phyloP scores from a whole-genome alignment of 2,797 vertebrate genomes.

The Coilia nasus region DNA sequence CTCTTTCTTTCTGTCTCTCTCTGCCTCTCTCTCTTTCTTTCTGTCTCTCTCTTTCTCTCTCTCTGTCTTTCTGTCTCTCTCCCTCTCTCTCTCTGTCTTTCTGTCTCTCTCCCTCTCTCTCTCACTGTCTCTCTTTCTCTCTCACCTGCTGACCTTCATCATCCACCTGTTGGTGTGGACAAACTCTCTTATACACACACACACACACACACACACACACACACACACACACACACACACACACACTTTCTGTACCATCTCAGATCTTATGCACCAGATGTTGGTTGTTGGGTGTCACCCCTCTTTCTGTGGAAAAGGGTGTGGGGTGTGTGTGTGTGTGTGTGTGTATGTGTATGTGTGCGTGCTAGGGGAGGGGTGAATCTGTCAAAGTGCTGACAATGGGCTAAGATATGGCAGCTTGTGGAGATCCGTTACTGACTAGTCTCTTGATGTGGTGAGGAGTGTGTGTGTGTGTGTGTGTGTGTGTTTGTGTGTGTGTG shows the following conservation, averaged over 20 bases:
- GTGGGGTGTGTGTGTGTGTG: neutral
- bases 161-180: too few relatives aligned
- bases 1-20: neutral
- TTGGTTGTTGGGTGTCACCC: too few relatives aligned
- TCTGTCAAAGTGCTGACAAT: conserved; percentile 43
- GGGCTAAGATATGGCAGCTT: conserved; percentile 56
- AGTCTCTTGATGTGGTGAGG: conserved; percentile 56
- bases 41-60: neutral
- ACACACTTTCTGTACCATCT: neutral
- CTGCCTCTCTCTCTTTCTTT: neutral
- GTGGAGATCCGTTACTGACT: conserved; percentile 49
- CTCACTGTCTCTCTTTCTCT: neutral
- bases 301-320: neutral
- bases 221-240: neutral
- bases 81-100: neutral
- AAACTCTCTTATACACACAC: neutral
- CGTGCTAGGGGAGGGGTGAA: neutral
- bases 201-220: conserved; percentile 1
- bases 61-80: too few relatives aligned
- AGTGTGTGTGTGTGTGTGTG: neutral
- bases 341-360: neutral
- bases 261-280: neutral
- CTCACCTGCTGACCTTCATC: neutral
- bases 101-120: neutral
- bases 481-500: too few relatives aligned